Percentiles rank a stretch among this genome's conserved stretches.
phyloP scores from a whole-genome alignment of 1,140 invertebrate genomes.

The Neodiprion virginianus region DNA sequence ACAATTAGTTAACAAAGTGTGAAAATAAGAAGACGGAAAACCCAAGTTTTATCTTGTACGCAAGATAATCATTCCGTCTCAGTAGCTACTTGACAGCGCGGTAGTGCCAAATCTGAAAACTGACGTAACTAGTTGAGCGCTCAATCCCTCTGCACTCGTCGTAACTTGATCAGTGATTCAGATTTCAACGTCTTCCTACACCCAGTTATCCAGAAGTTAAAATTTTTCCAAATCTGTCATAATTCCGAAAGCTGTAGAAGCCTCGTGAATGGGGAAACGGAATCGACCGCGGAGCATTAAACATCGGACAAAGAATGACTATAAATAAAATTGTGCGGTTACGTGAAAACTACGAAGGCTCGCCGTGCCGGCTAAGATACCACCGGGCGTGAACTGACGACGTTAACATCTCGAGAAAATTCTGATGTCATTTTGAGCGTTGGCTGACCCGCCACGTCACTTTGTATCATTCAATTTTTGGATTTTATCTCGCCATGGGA shows the following conservation, averaged over 20 bases:
- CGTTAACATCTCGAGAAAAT: background rate
- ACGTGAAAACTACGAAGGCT: constrained; percentile 13
- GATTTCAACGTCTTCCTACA: too few species aligned
- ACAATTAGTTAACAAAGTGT: background rate
- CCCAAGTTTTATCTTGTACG: too few species aligned
- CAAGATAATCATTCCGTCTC: too few species aligned
- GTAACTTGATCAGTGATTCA: too few species aligned
- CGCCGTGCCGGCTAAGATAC: background rate
- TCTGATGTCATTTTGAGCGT: background rate
- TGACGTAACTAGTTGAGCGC: too few species aligned
- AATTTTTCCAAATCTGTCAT: too few species aligned
- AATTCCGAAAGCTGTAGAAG: background rate
- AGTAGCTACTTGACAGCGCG: too few species aligned
- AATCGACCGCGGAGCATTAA: constrained; percentile 10
- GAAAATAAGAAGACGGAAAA: background rate
- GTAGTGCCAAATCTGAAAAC: too few species aligned
- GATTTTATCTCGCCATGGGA: constrained; percentile 48
- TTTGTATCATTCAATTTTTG: background rate
- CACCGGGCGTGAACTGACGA: background rate
- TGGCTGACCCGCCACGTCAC: background rate
- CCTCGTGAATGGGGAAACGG: background rate
- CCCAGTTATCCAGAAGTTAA: too few species aligned
- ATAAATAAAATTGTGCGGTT: constrained; percentile 18
- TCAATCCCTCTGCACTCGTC: too few species aligned
- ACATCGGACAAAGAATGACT: constrained; percentile 10